Conservation (phyloP, 2,888 invertebrate genomes). For the Lissocephala sabroskyi region DNA sequence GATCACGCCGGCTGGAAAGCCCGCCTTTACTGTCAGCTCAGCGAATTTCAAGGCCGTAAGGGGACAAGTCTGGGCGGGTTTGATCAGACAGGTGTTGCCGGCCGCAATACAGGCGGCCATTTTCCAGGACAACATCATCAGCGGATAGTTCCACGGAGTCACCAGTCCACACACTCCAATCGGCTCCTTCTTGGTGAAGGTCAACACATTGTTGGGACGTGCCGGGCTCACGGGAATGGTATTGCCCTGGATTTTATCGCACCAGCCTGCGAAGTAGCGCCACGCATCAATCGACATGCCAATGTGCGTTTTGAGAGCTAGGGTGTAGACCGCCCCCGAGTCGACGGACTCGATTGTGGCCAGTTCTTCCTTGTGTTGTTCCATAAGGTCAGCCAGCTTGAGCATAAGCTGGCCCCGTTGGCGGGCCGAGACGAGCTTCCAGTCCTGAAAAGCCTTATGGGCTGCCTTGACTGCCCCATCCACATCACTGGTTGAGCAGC, state of each 20-base stretch:
- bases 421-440: constrained; percentile 95
- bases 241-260: constrained; percentile 93
- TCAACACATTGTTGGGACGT: constrained; percentile 90
- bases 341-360: constrained; percentile 95
- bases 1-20: constrained; percentile 94
- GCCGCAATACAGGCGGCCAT: constrained; percentile 98
- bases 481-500: constrained; percentile 86
- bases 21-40: constrained; percentile 90
- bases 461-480: constrained; percentile 91
- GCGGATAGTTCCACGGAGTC: constrained; percentile 98
- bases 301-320: constrained; percentile 95
- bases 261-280: constrained; percentile 97
- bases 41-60: constrained; percentile 96
- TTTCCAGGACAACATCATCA: constrained; percentile 99
- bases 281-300: constrained; percentile 99
- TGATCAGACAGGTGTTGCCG: constrained; percentile 96
- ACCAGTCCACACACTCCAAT: constrained; percentile 94
- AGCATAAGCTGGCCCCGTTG: constrained; percentile 89
- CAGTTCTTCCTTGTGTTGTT: constrained; percentile 92
- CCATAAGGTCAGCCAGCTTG: constrained; percentile 95
- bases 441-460: constrained; percentile 91
- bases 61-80: constrained; percentile 94
- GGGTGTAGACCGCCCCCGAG: constrained; percentile 96
- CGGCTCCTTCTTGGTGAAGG: constrained; percentile 91
- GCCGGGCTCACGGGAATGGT: constrained; percentile 95